phyloP scores from a whole-genome alignment of 2,797 vertebrate species.

The Etheostoma perlongum region DNA sequence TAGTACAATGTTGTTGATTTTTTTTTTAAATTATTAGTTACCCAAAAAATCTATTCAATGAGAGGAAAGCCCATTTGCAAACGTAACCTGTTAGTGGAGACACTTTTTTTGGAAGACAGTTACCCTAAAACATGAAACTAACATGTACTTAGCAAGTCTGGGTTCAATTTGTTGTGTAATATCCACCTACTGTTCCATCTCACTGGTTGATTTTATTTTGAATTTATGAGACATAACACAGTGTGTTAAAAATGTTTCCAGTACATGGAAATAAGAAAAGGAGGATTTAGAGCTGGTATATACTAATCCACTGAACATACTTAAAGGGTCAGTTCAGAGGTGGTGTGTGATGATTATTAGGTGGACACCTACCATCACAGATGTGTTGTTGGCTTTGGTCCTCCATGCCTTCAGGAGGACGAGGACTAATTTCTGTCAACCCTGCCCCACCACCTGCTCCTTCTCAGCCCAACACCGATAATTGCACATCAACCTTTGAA shows the following conservation, averaged over 20 bases:
- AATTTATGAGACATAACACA: background rate
- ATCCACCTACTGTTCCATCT: background rate
- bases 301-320: background rate
- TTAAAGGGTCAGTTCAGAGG: background rate
- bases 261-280: background rate
- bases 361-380: conserved; percentile 30
- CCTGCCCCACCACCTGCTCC: conserved; percentile 54
- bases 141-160: background rate
- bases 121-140: background rate
- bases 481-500: conserved; percentile 48
- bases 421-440: conserved; percentile 57
- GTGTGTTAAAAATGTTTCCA: no score
- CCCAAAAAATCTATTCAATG: background rate
- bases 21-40: background rate
- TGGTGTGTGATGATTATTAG: conserved; percentile 15
- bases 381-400: conserved; percentile 46
- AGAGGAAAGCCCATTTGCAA: background rate
- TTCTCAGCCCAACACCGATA: conserved; percentile 22
- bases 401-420: conserved; percentile 33
- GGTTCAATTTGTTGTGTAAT: background rate
- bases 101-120: background rate
- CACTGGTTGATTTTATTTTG: background rate
- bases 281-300: background rate
- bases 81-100: background rate
- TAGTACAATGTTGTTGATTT: background rate